Evolutionary conservation across 1,140 invertebrate species (phyloP).

Genomic region (Archivesica marissinica): DNA sequence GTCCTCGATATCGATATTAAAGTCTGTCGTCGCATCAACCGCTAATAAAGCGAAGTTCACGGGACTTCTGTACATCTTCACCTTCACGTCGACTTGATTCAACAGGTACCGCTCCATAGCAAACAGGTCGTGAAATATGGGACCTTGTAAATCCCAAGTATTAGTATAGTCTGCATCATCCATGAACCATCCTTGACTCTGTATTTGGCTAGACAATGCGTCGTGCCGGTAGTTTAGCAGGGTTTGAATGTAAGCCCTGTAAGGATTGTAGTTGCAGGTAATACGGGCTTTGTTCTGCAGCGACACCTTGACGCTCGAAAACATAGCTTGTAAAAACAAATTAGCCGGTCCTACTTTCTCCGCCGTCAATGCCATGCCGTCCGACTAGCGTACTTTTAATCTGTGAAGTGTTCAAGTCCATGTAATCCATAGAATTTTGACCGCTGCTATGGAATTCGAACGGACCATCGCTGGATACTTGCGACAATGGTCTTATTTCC

Average conservation of each 20-base stretch:
- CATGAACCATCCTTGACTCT: slow-evolving; percentile 5
- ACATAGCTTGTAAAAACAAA: slow-evolving; percentile 55
- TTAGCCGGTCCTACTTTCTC: slow-evolving; percentile 57
- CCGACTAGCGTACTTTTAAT: slow-evolving; percentile 35
- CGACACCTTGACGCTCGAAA: slow-evolving; percentile 52
- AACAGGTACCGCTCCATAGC: slow-evolving; percentile 45
- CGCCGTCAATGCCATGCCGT: slow-evolving; percentile 29
- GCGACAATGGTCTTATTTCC: slow-evolving; percentile 53
- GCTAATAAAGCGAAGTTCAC: slow-evolving; percentile 3
- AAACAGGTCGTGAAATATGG: slow-evolving; percentile 54
- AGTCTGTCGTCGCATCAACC: slow-evolving; percentile 2
- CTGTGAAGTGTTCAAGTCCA: slow-evolving; percentile 51
- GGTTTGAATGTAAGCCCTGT: slow-evolving; percentile 44
- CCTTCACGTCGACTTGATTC: slow-evolving; percentile 55
- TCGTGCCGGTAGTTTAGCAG: slow-evolving; percentile 49
- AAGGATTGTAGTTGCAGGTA: slow-evolving; percentile 52
- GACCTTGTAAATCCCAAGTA: slow-evolving; percentile 48
- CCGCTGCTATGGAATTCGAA: slow-evolving; percentile 17
- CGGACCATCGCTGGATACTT: background rate
- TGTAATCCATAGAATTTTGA: slow-evolving; percentile 62
- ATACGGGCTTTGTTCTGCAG: slow-evolving; percentile 40
- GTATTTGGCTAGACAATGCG: slow-evolving; percentile 43
- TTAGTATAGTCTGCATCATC: slow-evolving; percentile 38
- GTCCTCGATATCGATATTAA: slow-evolving; percentile 18
- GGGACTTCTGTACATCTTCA: slow-evolving; percentile 30